Evolutionary conservation across 2,113 vertebrate species (phyloP), one percentile per base, ranked within the genome.

Genomic region (Alethe diademata): DNA sequence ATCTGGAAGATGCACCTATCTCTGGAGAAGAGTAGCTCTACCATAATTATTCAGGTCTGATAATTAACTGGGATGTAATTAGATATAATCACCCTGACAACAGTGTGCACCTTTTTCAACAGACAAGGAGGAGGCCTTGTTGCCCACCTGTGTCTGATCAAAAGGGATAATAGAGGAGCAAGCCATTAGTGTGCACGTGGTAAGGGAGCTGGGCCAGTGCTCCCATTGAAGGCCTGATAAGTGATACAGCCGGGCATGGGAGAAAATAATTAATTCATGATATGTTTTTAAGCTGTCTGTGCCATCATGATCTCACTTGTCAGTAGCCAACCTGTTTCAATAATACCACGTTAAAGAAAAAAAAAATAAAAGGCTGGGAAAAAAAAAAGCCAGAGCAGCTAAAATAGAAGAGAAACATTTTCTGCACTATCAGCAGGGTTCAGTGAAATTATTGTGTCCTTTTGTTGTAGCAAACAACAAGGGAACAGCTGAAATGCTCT

Each of bases 31-130:
- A 95, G 92, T 65, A 67, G 89, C 70, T 94, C 86, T 95, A 83
- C 95, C 94, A 93, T 96, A 97, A 97, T 96, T 97, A 98, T 97
- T 97, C 93, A 95, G 95, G 96, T 97, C 95, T 92, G 91, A 97
- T 97, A 98, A 98, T 98, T 97, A 98, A 97, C 96, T 75, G 95
- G 97, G 93, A 93, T 97, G 97, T 98, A 98, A 98, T 98, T 97
- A 98, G 98, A 98, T 98, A 97, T 97, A 98, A 98, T 98, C 96
- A 96, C 93, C 95, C 95, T 92, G 95, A 97, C 97, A 95, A 97
- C 94, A 97, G 78, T 35, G 80, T 92, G 93, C 94, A 97, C 96
- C 97, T 97, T 96, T 97, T 97, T 96, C 96, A 97, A 93, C 84
- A 96, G 95, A 92, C 74, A 94, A 96, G 94, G 79, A 96, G 91